Percentiles rank a stretch among this genome's conserved stretches.
phyloP scores from a whole-genome alignment of 2,113 vertebrate species.

The Hemicordylus capensis region DNA sequence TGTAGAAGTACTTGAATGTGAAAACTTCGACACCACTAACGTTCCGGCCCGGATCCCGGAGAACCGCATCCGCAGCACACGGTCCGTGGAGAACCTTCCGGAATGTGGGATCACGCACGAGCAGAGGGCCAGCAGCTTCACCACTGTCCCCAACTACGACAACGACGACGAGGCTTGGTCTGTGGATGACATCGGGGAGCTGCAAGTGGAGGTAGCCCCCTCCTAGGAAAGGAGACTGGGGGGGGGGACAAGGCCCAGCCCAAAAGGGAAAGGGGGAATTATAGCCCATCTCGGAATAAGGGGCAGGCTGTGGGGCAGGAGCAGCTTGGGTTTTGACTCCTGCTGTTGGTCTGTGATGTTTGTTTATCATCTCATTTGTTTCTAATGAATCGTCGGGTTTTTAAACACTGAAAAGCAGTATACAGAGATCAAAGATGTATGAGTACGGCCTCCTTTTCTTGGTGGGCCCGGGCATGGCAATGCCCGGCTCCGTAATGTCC shows the following conservation, averaged over 20 bases:
- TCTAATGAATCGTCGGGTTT: too few relatives aligned
- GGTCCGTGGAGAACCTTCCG: slow-evolving; percentile 94
- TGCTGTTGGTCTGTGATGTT: too few relatives aligned
- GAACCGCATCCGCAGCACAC: slow-evolving; percentile 92
- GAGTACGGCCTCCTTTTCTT: slow-evolving; percentile 78
- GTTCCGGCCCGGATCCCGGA: slow-evolving; percentile 92
- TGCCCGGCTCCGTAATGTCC: slow-evolving; percentile 74
- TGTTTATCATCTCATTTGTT: too few relatives aligned
- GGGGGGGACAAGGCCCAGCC: fast-evolving
- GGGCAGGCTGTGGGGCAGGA: neutral
- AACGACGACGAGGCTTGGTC: slow-evolving; percentile 97
- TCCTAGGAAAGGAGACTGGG: fast-evolving
- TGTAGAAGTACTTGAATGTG: slow-evolving; percentile 95
- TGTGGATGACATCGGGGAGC: slow-evolving; percentile 92
- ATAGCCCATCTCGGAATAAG: neutral
- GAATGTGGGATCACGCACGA: slow-evolving; percentile 88
- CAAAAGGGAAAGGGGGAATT: neutral
- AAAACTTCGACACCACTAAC: slow-evolving; percentile 91
- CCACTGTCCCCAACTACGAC: slow-evolving; percentile 92
- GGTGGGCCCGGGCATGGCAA: slow-evolving; percentile 64
- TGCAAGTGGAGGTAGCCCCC: slow-evolving; percentile 90
- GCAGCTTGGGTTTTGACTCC: neutral
- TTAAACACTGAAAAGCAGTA: too few relatives aligned
- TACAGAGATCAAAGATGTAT: too few relatives aligned
- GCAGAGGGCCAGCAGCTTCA: slow-evolving; percentile 89